Conservation (phyloP, 2,797 vertebrate species). For the Meda fulgida region DNA sequence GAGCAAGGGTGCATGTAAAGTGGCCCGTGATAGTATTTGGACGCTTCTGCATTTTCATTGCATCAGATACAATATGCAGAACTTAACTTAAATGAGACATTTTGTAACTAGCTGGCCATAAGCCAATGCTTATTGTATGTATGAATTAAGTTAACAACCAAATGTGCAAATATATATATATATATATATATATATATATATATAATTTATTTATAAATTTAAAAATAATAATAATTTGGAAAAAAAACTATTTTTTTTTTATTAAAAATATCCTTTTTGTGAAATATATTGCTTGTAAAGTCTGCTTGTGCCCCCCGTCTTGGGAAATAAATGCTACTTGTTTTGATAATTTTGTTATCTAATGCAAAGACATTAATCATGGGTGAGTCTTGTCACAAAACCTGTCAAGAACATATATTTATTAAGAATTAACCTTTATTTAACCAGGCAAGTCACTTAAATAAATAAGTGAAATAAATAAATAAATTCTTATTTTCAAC, state of each 20-base stretch:
- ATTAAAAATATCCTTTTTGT: rapidly evolving
- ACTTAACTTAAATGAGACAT: neutral
- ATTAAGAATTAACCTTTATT: too few species aligned
- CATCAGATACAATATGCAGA: neutral
- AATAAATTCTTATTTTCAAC: too few species aligned
- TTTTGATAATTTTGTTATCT: neutral
- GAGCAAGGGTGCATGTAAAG: conserved; percentile 9
- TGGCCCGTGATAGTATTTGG: neutral
- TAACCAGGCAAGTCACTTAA: too few species aligned
- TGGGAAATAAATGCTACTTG: neutral
- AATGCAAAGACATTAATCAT: neutral
- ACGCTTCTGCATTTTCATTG: neutral
- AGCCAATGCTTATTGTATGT: neutral
- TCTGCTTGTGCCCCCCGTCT: neutral
- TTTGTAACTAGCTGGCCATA: neutral
- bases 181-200: too few species aligned
- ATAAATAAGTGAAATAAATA: too few species aligned
- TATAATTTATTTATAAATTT: too few species aligned
- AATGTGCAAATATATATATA: neutral
- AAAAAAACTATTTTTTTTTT: neutral
- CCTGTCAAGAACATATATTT: neutral
- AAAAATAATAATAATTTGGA: too few species aligned
- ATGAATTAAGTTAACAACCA: too few species aligned
- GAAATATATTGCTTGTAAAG: neutral
- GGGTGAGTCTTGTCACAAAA: neutral